Evolutionary conservation across 2,113 vertebrate species (phyloP).

Genomic region (Stercorarius parasiticus): DNA sequence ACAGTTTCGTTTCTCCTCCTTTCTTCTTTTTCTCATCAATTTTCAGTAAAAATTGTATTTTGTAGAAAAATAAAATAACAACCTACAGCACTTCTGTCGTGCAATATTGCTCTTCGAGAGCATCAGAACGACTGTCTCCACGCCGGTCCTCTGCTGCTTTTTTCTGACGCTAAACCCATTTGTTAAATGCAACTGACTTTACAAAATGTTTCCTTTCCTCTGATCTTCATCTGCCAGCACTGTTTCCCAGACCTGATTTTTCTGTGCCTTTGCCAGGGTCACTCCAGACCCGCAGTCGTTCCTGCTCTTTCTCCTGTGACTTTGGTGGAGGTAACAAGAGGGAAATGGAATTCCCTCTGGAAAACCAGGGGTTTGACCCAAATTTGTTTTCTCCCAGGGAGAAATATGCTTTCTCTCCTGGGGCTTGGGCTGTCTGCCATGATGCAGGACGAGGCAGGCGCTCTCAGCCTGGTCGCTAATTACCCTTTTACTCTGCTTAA

Average conservation of each 20-base stretch:
- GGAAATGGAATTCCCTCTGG: not conserved
- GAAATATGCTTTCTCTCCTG: not conserved
- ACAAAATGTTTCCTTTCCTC: not conserved
- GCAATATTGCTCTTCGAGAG: not conserved
- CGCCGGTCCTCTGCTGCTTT: not conserved
- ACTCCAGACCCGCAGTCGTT: not conserved
- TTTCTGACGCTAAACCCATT: not conserved
- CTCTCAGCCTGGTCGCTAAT: not conserved
- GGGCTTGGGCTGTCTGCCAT: not conserved
- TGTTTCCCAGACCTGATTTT: not conserved
- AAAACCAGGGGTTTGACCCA: not conserved
- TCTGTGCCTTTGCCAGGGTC: not conserved
- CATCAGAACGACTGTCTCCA: fast-evolving
- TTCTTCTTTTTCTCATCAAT: not conserved
- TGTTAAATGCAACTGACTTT: not conserved
- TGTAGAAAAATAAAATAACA: not conserved
- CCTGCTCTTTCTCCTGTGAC: not conserved
- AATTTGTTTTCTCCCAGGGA: not conserved
- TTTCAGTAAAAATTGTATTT: not conserved
- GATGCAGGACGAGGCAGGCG: fast-evolving
- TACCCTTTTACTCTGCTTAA: not conserved
- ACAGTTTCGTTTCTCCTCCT: not conserved
- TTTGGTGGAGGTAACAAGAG: not conserved
- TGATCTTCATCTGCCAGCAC: not conserved
- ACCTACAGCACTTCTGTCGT: not conserved